Base-by-base conservation (phyloP, 2,888 invertebrate genomes). In the Macaria notata region DNA sequence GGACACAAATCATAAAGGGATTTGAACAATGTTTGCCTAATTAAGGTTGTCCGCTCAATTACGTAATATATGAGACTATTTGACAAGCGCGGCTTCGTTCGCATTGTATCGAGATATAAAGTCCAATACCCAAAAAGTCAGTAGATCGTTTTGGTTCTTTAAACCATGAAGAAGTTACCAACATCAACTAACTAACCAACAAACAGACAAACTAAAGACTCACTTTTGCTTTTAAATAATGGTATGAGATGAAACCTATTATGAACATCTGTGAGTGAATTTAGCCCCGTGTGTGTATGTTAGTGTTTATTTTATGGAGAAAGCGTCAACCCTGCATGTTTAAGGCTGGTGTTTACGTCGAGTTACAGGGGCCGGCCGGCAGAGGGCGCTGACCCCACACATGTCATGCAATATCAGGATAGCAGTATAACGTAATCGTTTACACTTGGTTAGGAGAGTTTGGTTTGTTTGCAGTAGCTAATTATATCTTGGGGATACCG, bases 341-440 rank as follows among this genome's bases (percentile, higher is more conserved):
- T 61, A 56, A 61, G 73, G 78, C 78, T 77, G 72, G 75, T 84
- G 86, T 86, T 86, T 84, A 85, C 83, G 77, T 75, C 73, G 74
- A 78, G 81, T 79, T 79, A 78, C 77, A 72, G 74, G 79, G 78
- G 78, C 81, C 81, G 19, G 81, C 72, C 76, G 71, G 76, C 73
- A 76, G 79, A 87, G 88, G 85, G 86, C 81, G 67, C 84, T 86
- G 74, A 87, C 83, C 86, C 75, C 59, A 47, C 71, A 73, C 70
- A 59, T 59, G 59, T 45, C 46, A 71, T 74, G 72, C 56, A 56
- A 50, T 64, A 62, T 55, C 44, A 50, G 45, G 53, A 59, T 59
- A 54, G 66, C 60, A 58, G 63, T 60, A 50, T 48, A 19, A 55
- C 58, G 50, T 61, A 65, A 64, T 59, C 53, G 61, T 54, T 65